Evolutionary conservation across 2,113 vertebrate species (phyloP), one percentile per base, ranked within the genome.

Genomic region (Misgurnus anguillicaudatus): DNA sequence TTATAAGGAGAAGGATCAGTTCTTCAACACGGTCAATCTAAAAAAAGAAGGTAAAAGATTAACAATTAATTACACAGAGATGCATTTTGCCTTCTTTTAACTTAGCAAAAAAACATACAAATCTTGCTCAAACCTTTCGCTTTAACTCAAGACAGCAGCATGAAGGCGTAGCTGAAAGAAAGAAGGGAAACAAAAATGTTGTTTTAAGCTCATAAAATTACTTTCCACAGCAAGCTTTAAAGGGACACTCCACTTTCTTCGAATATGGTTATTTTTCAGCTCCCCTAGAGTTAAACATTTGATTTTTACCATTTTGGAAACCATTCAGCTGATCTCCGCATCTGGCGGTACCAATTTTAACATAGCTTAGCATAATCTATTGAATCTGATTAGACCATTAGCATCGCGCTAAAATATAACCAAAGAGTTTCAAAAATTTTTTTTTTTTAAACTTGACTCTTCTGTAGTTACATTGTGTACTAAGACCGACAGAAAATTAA

Each of bases 21-120:
- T 85, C 65, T 57, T 93, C 90, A 78, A 93, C 80, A 4, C 78
- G 80, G 58, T 89, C 86, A 0, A 93, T 86, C 92, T 93, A 86
- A 63, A 47, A n/a, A 21, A 68, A 55, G 9, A 0, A 9, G 75
- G 72, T 9, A 21, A 31, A 16, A 64, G 38, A 41, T 38, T 31
- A 11, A 45, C 9, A n/a, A 65, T 7, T 7, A 24, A 4, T 17
- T 8, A 21, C 41, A 5, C 3, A 9, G 4, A 14, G 4, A 57
- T 57, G n/a, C n/a, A 57, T n/a, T 6, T 19, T 57, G 17, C 4
- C 53, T 7, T 19, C 0, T 5, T 19, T 57, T 0, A 57, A 9
- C 4, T 57, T 19, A 2, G 2, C 5, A 1, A 9, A 57, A 57
- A 57, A 16, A 19, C 17, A 6, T 7, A 51, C 19, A 8, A 31